Conservation (phyloP, 2,113 vertebrate species). For the Indicator maculatus region DNA sequence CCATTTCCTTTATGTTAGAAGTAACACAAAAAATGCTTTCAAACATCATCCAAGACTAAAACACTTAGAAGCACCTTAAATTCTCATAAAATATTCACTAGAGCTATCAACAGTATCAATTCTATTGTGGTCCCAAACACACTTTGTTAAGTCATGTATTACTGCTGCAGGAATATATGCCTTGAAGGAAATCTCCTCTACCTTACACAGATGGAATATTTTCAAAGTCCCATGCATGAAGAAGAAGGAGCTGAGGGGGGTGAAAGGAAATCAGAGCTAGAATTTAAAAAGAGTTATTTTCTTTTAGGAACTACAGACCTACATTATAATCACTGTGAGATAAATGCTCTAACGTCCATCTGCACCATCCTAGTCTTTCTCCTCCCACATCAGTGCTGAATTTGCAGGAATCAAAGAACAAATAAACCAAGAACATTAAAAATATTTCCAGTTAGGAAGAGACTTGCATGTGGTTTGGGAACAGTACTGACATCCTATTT, state of each 20-base stretch:
- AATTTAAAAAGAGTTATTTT: background rate
- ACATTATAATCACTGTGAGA: background rate
- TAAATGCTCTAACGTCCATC: slow-evolving; percentile 46
- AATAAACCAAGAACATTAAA: background rate
- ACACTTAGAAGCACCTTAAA: slow-evolving; percentile 29
- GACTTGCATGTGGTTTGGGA: background rate
- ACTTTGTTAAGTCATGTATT: slow-evolving; percentile 18
- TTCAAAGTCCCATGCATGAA: background rate
- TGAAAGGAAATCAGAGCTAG: background rate
- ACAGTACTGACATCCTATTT: background rate
- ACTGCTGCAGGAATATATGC: background rate
- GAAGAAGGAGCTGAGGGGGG: background rate
- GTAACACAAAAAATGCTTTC: slow-evolving; percentile 60
- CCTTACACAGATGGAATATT: background rate
- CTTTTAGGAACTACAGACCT: background rate
- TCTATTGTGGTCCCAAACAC: background rate
- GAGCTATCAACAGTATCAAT: background rate
- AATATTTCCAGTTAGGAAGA: background rate
- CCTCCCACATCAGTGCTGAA: slow-evolving; percentile 48
- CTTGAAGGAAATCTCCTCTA: background rate
- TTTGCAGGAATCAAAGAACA: background rate
- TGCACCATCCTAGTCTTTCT: slow-evolving; percentile 38
- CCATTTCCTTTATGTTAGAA: slow-evolving; percentile 21
- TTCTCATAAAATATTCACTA: slow-evolving; percentile 19
- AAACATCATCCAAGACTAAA: slow-evolving; percentile 30